Evolutionary conservation across 2,888 invertebrate genomes (phyloP).

Genomic region (Lithophane leautieri): DNA sequence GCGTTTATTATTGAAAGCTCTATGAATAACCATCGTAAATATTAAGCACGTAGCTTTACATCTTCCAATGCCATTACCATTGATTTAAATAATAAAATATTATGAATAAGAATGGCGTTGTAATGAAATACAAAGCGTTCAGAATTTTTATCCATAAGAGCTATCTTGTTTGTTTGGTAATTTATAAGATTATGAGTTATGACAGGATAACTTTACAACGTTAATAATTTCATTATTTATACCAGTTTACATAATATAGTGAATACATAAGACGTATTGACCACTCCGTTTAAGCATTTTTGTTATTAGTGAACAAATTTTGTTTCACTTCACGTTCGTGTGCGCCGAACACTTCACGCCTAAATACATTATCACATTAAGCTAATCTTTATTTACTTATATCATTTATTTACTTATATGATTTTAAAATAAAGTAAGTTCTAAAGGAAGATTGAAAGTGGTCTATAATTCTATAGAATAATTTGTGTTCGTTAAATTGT

Average conservation of each 20-base stretch:
- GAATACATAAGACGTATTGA: not conserved
- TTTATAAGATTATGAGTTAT: conserved; percentile 24
- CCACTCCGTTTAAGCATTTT: not conserved
- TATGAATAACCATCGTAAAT: conserved; percentile 37
- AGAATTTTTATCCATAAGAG: conserved; percentile 29
- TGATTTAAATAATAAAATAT: conserved; percentile 48
- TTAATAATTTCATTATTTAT: conserved; percentile 6
- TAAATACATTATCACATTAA: conserved; percentile 25
- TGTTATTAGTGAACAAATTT: not conserved
- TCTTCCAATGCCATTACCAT: conserved; percentile 37
- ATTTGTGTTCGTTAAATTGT: not conserved
- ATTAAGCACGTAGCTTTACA: conserved; percentile 34
- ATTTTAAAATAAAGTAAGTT: not conserved
- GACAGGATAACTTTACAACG: not conserved
- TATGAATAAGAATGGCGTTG: conserved; percentile 43
- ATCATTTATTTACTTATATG: too few relatives aligned
- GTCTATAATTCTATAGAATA: not conserved
- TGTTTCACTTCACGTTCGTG: not conserved
- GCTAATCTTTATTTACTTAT: not conserved
- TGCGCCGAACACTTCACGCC: conserved; percentile 38
- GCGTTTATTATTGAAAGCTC: conserved; percentile 36
- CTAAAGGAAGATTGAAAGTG: not conserved
- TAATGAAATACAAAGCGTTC: conserved; percentile 37
- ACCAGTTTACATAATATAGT: not conserved
- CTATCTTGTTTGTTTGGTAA: conserved; percentile 33